Conservation (phyloP, 2,888 invertebrate species). For the Apodemia mormo region DNA sequence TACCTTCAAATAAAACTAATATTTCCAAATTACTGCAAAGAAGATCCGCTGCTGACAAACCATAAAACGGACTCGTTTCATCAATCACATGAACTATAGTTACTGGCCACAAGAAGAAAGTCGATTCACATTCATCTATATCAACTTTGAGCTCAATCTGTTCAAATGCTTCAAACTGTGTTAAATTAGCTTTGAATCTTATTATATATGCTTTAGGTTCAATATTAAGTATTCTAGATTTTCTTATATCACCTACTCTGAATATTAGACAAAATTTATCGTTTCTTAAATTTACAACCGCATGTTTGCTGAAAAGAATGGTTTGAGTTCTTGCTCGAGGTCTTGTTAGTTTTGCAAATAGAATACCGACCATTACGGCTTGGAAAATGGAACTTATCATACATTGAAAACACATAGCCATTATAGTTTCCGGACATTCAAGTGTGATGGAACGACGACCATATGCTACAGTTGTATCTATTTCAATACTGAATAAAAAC, state of each 20-base stretch:
- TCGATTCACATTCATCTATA: conserved; percentile 92
- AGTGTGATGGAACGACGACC: conserved; percentile 93
- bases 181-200: conserved; percentile 89
- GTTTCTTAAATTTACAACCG: conserved; percentile 93
- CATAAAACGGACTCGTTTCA: conserved; percentile 91
- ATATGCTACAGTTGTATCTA: conserved; percentile 97
- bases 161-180: conserved; percentile 87
- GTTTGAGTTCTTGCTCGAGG: conserved; percentile 97
- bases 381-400: conserved; percentile 95
- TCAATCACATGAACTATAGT: conserved; percentile 96
- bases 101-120: conserved; percentile 98
- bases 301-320: conserved; percentile 93
- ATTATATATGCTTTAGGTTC: conserved; percentile 93
- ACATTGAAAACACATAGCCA: conserved; percentile 97
- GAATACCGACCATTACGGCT: conserved; percentile 90
- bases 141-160: conserved; percentile 89
- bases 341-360: conserved; percentile 97
- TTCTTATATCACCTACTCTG: conserved; percentile 96
- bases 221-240: conserved; percentile 96
- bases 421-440: conserved; percentile 96
- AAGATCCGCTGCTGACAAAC: conserved; percentile 93
- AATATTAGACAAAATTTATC: conserved; percentile 93
- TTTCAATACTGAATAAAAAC: conserved; percentile 97
- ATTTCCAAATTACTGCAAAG: conserved; percentile 92
- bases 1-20: conserved; percentile 93